Evolutionary conservation across 2,113 vertebrate species (phyloP), one percentile per base, ranked within the genome.

Genomic region (Triplophysa siluroides): DNA sequence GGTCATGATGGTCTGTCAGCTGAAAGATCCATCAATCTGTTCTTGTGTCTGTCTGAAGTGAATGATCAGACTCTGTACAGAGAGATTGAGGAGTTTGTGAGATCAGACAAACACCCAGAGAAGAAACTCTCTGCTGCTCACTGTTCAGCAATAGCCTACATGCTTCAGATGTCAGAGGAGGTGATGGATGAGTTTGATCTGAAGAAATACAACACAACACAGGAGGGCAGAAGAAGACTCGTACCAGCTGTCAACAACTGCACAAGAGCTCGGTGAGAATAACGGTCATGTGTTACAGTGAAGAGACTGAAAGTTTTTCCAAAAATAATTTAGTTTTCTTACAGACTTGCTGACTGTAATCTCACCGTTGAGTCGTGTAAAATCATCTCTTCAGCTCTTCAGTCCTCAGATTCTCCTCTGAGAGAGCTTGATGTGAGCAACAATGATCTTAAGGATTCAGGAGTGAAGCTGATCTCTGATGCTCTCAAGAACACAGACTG

Each of bases 121-220:
- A 60, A 60, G 56, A 60, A 60, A 60, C 56, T 60, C 8, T 60
- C 56, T 23, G n/a, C n/a, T 11, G 21, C n/a, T 23, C 56, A 60
- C 19, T 56, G 26, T 29, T 64, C 62, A 64, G 24, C 62, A 33
- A 64, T 64, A 2, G 62, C 62, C 62, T 64, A 64, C 62, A 64
- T 64, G 62, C 62, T 64, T 64, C 62, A 18, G 62, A 33, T 62
- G 60, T 62, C 60, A 62, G 60, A 62, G 11, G 11, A 62, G 60
- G 12, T 26, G 60, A 1, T 62, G 60, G 60, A 62, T 14, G 23
- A 62, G 12, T 11, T 60, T 8, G 8, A 60, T 21, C 56, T 60
- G n/a, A 45, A 45, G 43, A 45, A 45, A 45, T 45, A 45, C 43
- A 45, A 45, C 43, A 45, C 43, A 45, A 45, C 62, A 33, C 3